Base-by-base conservation (phyloP, 1,140 invertebrate genomes). In the Pectinophora gossypiella region DNA sequence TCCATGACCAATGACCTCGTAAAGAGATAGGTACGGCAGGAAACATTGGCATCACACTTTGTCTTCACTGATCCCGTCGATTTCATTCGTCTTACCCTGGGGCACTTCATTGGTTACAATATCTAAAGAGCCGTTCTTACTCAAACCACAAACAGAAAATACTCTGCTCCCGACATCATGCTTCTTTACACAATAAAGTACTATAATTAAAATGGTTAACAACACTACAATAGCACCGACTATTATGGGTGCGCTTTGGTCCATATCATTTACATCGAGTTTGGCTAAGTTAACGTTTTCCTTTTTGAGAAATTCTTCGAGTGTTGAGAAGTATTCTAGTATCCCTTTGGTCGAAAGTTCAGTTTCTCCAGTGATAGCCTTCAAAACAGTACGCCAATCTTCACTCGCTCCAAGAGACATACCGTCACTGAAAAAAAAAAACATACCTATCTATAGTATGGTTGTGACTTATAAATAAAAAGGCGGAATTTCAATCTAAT, bases 301-400 rank as follows among this genome's bases (percentile, higher is more conserved):
- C 27, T 71, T 47, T 51, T 57, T 58, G 0, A 90, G 59, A 35
- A 76, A 88, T 9, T 82, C 65, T 54, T 68, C 55, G 0, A 89
- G 70, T 1, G 69, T 61, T 36, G 76, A 56, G 47, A 89, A 90
- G 47, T 89, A 89, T 48, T 88, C 76, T n/a, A 89, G 49, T 1
- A 90, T 67, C 1, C 87, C 80, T 27, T 69, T 51, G 3, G 82
- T 87, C 48, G 89, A 90, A 48, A 93, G 73, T 49, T 89, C 75
- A 10, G 60, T 80, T 59, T 88, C 81, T 10, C 90, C 90, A 0
- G 92, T 93, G 32, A 94, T 88, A 9, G 84, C 72, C 51, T 90
- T 57, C 50, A 94, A 75, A 0, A 90, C 90, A 23, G 90, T 89
- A 19, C 85, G 83, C 93, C 93, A 94, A 15, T 90, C 91, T 67